Evolutionary conservation across 2,888 invertebrate genomes (phyloP).

Genomic region (Netelia fuscicornis): DNA sequence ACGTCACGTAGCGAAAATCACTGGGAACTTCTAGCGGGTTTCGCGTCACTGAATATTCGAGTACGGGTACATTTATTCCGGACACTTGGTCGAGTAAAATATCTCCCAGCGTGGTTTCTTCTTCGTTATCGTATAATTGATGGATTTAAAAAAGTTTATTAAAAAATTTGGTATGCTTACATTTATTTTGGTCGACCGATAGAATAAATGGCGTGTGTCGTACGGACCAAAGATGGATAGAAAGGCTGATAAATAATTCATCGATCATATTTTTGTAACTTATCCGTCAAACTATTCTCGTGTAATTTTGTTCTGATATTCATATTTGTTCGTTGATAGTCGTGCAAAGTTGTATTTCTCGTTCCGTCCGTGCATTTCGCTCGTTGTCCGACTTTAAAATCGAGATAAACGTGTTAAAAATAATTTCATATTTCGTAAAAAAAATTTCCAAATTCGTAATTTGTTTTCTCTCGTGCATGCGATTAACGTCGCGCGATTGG

Average conservation of each 20-base stretch:
- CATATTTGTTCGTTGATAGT: slow-evolving; percentile 20
- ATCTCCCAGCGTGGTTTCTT: not conserved
- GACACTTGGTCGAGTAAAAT: not conserved
- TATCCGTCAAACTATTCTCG: not conserved
- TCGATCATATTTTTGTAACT: not conserved
- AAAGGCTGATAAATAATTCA: slow-evolving; percentile 4
- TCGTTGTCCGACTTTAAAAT: not conserved
- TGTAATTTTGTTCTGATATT: not conserved
- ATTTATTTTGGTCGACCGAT: not conserved
- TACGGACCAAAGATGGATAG: not conserved
- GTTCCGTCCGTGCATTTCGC: not conserved
- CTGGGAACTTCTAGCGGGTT: slow-evolving; percentile 19
- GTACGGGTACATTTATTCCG: slow-evolving; percentile 25
- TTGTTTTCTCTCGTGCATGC: not conserved
- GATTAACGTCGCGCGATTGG: slow-evolving; percentile 18
- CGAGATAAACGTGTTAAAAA: too few relatives aligned
- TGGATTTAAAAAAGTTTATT: not conserved
- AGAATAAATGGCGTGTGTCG: not conserved
- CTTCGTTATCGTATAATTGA: not conserved
- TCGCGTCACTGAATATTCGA: slow-evolving; percentile 35
- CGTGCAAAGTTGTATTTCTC: slow-evolving; percentile 6
- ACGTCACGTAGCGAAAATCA: slow-evolving; percentile 28
- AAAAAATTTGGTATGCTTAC: not conserved
- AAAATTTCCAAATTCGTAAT: not conserved
- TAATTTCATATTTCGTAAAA: too few relatives aligned